These are phyloP conservation scores for Micoletzkya japonica DNA, from an alignment of 2,888 invertebrate species.

Conservation along the genomic window DNA sequence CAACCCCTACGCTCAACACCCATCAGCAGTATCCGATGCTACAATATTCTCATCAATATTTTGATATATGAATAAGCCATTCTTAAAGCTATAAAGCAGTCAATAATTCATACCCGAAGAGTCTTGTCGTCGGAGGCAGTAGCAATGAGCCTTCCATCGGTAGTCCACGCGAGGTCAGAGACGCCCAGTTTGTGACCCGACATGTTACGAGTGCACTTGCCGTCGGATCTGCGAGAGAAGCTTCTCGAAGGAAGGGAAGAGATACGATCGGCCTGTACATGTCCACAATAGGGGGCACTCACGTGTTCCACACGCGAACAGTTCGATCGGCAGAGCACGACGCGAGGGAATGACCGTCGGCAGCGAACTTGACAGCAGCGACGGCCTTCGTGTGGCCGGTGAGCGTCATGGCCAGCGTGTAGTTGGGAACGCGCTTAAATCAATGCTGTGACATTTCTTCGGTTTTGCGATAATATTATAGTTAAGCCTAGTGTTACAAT, in stretches of 20 bases:
- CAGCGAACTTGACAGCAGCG: constrained; percentile 73
- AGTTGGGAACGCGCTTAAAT: no score
- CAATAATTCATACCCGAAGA: constrained; percentile 92
- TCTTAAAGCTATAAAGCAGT: no score
- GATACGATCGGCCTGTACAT: no score
- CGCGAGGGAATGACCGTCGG: constrained; percentile 55
- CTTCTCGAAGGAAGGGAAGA: constrained; percentile 98
- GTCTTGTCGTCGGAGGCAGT: constrained; percentile 95
- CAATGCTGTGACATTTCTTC: no score
- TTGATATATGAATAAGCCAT: no score
- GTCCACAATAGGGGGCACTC: constrained; percentile 71
- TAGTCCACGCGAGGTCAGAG: constrained; percentile 98
- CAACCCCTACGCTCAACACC: no score
- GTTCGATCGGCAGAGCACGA: constrained; percentile 58
- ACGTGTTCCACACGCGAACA: constrained; percentile 71
- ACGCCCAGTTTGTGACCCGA: constrained; percentile 96
- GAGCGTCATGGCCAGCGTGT: constrained; percentile 29
- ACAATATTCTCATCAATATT: no score
- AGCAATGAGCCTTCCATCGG: constrained; percentile 87
- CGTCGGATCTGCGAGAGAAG: constrained; percentile 68
- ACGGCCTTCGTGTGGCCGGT: constrained; percentile 95
- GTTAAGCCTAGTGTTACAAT: no score
- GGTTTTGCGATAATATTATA: no score
- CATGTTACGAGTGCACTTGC: constrained; percentile 68
- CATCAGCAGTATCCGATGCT: no score